Evolutionary conservation across 35 echinoderm and acorn worm genomes (phyloP).

Genomic region (Nesometra sesokonis): DNA sequence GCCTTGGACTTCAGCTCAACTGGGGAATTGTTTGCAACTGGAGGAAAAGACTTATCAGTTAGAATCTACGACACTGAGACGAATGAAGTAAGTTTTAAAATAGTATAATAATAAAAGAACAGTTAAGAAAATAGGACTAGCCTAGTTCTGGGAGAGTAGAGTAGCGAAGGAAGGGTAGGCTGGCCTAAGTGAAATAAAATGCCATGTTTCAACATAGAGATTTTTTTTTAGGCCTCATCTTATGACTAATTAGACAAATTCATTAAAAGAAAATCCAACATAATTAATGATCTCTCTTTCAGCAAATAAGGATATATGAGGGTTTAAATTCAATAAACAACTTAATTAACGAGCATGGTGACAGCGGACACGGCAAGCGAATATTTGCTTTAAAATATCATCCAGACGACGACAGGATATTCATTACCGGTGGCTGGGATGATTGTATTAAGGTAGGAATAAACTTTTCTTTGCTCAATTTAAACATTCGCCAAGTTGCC

Average conservation of each 20-base stretch:
- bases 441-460: conserved; percentile 77
- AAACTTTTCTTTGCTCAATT: neutral
- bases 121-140: no score
- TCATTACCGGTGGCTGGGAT: conserved; percentile 94
- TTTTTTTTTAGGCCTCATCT: no score
- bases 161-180: no score
- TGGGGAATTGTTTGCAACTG: conserved; percentile 79
- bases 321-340: conserved; percentile 51
- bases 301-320: conserved; percentile 59
- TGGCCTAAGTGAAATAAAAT: no score
- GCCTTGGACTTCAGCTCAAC: conserved; percentile 74
- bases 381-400: conserved; percentile 92
- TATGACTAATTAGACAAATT: no score
- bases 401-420: conserved; percentile 75
- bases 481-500: no score
- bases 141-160: no score
- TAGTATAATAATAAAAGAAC: no score
- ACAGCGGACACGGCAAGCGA: conserved; percentile 75
- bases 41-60: conserved; percentile 80
- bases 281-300: neutral
- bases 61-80: conserved; percentile 53
- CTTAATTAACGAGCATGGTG: conserved; percentile 28
- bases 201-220: no score
- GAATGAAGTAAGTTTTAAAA: conserved; percentile 87
- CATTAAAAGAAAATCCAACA: no score